Conservation (phyloP, 2,797 vertebrate genomes). For the Sebastes hopkinsi region DNA sequence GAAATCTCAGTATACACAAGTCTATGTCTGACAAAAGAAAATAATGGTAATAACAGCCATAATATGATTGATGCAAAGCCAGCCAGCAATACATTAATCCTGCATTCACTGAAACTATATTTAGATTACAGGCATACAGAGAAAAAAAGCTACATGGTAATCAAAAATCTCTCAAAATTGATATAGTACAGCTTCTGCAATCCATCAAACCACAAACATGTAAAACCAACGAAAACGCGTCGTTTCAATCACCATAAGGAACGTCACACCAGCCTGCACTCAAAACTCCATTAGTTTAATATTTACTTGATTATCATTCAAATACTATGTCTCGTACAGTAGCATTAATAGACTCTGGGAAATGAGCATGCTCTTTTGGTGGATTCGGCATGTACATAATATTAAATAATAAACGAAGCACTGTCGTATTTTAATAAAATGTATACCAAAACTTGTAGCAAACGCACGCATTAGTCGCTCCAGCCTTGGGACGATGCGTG, state of each 20-base stretch:
- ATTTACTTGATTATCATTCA: fast-evolving
- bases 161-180: background rate
- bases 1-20: background rate
- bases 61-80: background rate
- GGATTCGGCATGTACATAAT: background rate
- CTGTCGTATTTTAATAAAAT: background rate
- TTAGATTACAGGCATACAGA: background rate
- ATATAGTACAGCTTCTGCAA: background rate
- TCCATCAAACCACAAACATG: background rate
- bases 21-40: background rate
- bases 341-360: fast-evolving
- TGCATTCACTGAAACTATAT: background rate
- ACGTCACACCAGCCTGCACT: slow-evolving; percentile 7
- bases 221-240: background rate
- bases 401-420: fast-evolving
- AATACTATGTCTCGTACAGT: too few species aligned
- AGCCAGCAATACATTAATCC: background rate
- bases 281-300: background rate
- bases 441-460: background rate
- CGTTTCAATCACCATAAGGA: background rate
- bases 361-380: fast-evolving
- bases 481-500: background rate
- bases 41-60: background rate
- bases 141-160: background rate
- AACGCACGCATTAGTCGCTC: background rate